Percentiles rank a stretch among this genome's conserved stretches.
Conservation (phyloP, 2,797 vertebrate species). For the Siniperca scherzeri region DNA sequence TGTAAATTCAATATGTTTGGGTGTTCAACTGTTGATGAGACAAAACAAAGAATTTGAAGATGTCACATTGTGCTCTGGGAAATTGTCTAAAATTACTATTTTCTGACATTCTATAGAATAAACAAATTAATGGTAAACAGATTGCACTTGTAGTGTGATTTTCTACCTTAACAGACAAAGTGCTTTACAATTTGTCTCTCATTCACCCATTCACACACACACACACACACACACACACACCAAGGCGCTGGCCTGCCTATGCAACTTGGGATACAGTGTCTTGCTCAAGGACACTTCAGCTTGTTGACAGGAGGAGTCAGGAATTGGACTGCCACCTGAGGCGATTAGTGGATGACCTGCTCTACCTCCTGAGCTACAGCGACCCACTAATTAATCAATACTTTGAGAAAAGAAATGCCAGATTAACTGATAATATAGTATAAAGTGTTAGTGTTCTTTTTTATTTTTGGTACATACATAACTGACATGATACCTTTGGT, state of each 20-base stretch:
- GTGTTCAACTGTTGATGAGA: background rate
- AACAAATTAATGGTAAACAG: rapidly evolving
- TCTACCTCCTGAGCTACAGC: background rate
- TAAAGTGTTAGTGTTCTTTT: background rate
- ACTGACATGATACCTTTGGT: background rate
- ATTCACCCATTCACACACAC: background rate
- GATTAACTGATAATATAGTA: background rate
- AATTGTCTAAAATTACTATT: background rate
- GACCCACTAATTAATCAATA: background rate
- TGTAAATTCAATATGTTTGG: background rate
- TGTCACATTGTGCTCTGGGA: background rate
- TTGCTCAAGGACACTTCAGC: background rate
- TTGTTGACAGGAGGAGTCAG: background rate
- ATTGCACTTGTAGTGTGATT: background rate
- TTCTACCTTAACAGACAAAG: background rate
- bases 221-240: background rate
- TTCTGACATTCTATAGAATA: background rate
- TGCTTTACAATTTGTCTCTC: background rate
- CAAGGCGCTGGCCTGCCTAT: background rate
- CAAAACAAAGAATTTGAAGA: background rate
- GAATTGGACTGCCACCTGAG: too few relatives aligned
- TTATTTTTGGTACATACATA: background rate
- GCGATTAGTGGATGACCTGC: background rate
- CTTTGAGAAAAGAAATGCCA: background rate
- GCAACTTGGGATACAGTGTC: background rate